A percentile compares a stretch with the other conserved stretches of the same genome.
phyloP scores from a whole-genome alignment of 1,140 invertebrate genomes.

The Akabosia matsudoensis region DNA sequence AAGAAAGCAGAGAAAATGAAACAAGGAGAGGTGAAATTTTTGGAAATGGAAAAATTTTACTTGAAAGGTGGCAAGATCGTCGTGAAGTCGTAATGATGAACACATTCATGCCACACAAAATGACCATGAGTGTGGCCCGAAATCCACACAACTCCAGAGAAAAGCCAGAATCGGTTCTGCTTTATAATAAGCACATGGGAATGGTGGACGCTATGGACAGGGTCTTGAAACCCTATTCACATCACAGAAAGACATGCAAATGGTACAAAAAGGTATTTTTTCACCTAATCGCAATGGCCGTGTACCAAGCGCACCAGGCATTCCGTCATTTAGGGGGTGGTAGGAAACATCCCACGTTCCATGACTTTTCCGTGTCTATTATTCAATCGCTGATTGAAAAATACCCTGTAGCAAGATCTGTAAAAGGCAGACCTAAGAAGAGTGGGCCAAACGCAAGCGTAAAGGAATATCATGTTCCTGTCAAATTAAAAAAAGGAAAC shows the following conservation, averaged over 20 bases:
- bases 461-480: not conserved
- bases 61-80: slow-evolving; percentile 26
- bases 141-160: slow-evolving; percentile 34
- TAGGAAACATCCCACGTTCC: not conserved
- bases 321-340: not conserved
- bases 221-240: slow-evolving; percentile 48
- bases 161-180: slow-evolving; percentile 49
- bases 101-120: slow-evolving; percentile 20
- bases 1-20: slow-evolving; percentile 22
- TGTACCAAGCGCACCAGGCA: slow-evolving; percentile 18
- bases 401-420: not conserved
- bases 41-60: not conserved
- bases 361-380: not conserved
- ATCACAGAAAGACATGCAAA: slow-evolving; percentile 49
- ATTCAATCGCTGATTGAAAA: not conserved
- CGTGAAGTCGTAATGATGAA: slow-evolving; percentile 30
- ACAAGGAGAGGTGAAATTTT: not conserved
- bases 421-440: not conserved
- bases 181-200: slow-evolving; percentile 52
- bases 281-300: slow-evolving; percentile 47
- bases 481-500: not conserved
- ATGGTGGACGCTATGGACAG: slow-evolving; percentile 50
- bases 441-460: not conserved
- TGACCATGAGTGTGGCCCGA: not conserved
- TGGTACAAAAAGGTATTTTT: slow-evolving; percentile 52